phyloP scores from a whole-genome alignment of 2,113 vertebrate genomes.

The Peromyscus maniculatus region DNA sequence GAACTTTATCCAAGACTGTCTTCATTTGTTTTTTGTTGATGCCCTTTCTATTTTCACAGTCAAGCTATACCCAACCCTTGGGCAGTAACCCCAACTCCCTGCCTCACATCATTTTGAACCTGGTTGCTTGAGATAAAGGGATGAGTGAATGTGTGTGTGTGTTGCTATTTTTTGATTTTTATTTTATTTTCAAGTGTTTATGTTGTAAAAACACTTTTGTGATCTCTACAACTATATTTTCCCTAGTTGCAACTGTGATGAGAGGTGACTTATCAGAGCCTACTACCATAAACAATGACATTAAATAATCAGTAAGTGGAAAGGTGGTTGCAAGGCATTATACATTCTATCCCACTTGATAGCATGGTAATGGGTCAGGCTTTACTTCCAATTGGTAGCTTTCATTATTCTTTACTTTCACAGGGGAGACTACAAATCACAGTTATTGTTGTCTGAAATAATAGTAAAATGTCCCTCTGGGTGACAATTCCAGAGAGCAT shows the following conservation, averaged over 20 bases:
- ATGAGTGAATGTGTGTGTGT: background rate
- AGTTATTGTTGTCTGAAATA: background rate
- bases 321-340: background rate
- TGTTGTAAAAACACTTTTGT: background rate
- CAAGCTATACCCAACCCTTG: background rate
- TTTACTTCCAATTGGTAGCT: background rate
- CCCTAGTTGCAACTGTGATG: background rate
- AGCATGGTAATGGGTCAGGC: background rate
- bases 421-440: background rate
- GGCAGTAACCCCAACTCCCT: background rate
- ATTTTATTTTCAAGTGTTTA: background rate
- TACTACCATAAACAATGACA: background rate
- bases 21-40: background rate
- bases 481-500: background rate
- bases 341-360: background rate
- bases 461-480: background rate
- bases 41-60: background rate
- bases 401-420: conserved; percentile 13
- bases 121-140: background rate
- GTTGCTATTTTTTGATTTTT: background rate
- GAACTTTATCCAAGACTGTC: background rate
- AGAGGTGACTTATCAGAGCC: background rate
- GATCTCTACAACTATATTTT: background rate
- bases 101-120: background rate
- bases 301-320: background rate